These are phyloP conservation scores for Nemapogon koenigi DNA, from an alignment of 2,888 invertebrate species.

Conservation along the genomic window DNA sequence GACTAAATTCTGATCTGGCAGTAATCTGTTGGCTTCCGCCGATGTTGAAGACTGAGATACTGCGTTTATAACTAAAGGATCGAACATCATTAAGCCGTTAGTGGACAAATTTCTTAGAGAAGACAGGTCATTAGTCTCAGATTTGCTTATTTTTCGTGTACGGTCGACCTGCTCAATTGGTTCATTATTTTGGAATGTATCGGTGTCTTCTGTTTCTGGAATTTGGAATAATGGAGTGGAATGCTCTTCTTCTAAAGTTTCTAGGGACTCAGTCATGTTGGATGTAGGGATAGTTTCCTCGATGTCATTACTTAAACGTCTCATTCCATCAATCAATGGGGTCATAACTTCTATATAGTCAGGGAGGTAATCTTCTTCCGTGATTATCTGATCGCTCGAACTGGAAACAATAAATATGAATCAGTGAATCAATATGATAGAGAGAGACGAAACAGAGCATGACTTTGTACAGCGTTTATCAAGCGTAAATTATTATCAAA, in stretches of 20 bases:
- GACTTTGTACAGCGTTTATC: no score
- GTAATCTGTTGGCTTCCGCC: constrained; percentile 31
- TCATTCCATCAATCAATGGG: constrained; percentile 50
- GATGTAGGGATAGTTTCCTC: constrained; percentile 20
- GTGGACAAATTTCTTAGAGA: constrained; percentile 52
- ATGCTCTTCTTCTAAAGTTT: constrained; percentile 1
- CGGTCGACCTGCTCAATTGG: constrained; percentile 19
- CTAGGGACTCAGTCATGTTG: neutral
- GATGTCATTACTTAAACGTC: constrained; percentile 32
- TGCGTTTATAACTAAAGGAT: constrained; percentile 52
- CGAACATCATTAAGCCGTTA: constrained; percentile 57
- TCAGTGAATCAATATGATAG: no score
- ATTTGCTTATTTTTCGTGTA: constrained; percentile 40
- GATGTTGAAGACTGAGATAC: constrained; percentile 31
- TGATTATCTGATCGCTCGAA: constrained; percentile 44
- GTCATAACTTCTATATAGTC: constrained; percentile 58
- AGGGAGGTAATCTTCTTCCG: constrained; percentile 50
- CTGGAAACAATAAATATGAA: constrained; percentile 24
- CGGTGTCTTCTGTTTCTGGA: no score
- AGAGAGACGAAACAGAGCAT: no score
- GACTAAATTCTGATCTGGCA: constrained; percentile 52
- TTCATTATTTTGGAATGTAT: constrained; percentile 40
- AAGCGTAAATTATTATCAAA: no score
- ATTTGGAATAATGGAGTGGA: neutral
- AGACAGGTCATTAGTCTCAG: constrained; percentile 39